A percentile compares a stretch with the other conserved stretches of the same genome.
Evolutionary conservation across 2,888 invertebrate species (phyloP).

Genomic region (Tromatobia lineatoria): DNA sequence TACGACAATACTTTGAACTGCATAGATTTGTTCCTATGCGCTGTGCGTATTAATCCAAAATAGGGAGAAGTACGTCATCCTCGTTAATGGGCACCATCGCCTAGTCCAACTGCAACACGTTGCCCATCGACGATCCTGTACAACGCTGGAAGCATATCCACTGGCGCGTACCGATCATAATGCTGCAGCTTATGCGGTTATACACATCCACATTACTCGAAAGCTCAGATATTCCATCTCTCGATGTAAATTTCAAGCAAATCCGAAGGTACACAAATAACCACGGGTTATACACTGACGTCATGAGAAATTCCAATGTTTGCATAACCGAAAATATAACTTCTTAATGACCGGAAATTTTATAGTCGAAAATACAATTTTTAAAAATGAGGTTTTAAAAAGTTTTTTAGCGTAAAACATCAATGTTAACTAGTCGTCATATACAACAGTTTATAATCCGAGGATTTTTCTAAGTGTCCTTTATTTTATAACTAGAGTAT

Average conservation of each 20-base stretch:
- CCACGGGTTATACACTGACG: not conserved
- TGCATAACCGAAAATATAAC: no score
- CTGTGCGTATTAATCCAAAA: not conserved
- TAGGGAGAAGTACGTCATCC: not conserved
- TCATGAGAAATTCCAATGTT: no score
- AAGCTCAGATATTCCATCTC: not conserved
- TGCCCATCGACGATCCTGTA: constrained; percentile 2
- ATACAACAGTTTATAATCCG: no score
- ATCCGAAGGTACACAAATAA: not conserved
- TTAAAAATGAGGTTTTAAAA: no score
- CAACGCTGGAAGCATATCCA: constrained; percentile 21
- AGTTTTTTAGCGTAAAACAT: no score
- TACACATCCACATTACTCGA: not conserved
- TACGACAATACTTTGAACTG: not conserved
- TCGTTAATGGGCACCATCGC: constrained; percentile 7
- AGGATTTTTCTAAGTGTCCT: no score
- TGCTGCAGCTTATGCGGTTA: not conserved
- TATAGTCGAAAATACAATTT: no score
- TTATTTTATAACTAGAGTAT: no score
- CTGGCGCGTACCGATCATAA: constrained; percentile 1
- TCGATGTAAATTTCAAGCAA: not conserved
- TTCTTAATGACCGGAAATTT: no score
- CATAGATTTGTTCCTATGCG: not conserved
- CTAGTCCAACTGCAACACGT: constrained; percentile 2
- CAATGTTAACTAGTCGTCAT: no score